These are phyloP conservation scores for Pyralis farinalis DNA, from an alignment of 2,888 invertebrate genomes.

Conservation along the genomic window DNA sequence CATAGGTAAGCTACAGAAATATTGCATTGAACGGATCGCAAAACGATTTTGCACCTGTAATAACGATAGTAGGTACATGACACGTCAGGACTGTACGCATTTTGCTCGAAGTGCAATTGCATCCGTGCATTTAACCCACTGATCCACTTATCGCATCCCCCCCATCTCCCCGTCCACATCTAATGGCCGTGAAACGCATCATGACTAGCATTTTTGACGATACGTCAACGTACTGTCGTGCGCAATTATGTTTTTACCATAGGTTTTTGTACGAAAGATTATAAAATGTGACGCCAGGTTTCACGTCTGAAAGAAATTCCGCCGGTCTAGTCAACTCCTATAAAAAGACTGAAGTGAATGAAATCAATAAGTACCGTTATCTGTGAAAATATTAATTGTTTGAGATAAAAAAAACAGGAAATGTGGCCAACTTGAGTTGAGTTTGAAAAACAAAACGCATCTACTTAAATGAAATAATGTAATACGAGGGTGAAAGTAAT, in stretches of 20 bases:
- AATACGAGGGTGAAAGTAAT: no score
- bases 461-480: no score
- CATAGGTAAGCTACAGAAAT: slow-evolving; percentile 1
- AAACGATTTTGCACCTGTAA: neutral
- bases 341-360: no score
- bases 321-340: no score
- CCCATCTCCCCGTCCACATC: slow-evolving; percentile 21
- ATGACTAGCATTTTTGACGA: slow-evolving; percentile 36
- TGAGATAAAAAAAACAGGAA: no score
- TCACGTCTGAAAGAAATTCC: no score
- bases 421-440: no score
- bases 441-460: no score
- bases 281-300: neutral
- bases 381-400: no score
- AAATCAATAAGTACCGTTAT: no score
- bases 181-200: slow-evolving; percentile 46
- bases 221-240: slow-evolving; percentile 8
- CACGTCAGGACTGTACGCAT: slow-evolving; percentile 23
- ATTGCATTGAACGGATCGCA: slow-evolving; percentile 4
- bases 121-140: slow-evolving; percentile 51
- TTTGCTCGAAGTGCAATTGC: slow-evolving; percentile 33
- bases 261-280: neutral
- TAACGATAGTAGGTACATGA: slow-evolving; percentile 3
- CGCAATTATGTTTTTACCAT: neutral
- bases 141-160: slow-evolving; percentile 38